phyloP scores from a whole-genome alignment of 2,113 vertebrate genomes.

The Furnarius figulus region DNA sequence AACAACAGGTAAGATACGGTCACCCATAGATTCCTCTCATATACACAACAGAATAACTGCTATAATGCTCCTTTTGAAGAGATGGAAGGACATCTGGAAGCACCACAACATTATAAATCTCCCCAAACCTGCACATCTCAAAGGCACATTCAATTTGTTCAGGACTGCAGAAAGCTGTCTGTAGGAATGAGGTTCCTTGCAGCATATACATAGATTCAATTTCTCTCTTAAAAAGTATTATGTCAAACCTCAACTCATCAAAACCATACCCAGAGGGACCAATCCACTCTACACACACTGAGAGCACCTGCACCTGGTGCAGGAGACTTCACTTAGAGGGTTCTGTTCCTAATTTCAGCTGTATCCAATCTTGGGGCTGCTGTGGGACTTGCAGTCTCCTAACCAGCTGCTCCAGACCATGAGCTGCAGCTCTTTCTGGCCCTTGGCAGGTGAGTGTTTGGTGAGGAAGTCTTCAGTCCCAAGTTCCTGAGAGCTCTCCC shows the following conservation, averaged over 20 bases:
- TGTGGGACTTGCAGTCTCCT: neutral
- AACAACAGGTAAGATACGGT: neutral
- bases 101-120: neutral
- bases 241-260: neutral
- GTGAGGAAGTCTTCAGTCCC: neutral
- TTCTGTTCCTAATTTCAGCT: neutral
- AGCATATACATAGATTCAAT: neutral
- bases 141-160: neutral
- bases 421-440: neutral
- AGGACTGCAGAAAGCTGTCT: neutral
- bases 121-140: neutral
- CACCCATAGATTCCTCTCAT: neutral
- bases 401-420: rapidly evolving
- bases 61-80: neutral
- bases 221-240: neutral
- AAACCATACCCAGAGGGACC: neutral
- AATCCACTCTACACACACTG: neutral
- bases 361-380: neutral
- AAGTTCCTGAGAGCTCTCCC: neutral
- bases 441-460: neutral
- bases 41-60: neutral
- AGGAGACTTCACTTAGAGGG: neutral
- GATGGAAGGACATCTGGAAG: neutral
- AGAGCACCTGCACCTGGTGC: neutral
- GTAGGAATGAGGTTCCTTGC: neutral